These are phyloP conservation scores for Zygaena filipendulae DNA, from an alignment of 2,888 invertebrate genomes.

Conservation along the genomic window DNA sequence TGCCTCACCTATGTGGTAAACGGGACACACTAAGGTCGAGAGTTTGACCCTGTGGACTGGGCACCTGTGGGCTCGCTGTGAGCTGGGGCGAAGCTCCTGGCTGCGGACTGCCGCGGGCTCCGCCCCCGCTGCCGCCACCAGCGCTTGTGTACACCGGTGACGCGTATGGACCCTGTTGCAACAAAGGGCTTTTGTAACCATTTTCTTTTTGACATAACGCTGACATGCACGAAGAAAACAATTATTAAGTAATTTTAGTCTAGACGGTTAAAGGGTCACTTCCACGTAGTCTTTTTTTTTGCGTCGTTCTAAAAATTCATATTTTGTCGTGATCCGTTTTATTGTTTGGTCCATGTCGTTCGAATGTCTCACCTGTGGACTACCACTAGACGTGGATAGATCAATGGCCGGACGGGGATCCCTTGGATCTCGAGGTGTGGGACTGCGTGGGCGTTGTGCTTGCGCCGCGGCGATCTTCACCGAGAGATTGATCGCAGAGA, in stretches of 20 bases:
- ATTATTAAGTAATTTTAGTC: no score
- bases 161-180: conserved; percentile 77
- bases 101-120: conserved; percentile 83
- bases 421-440: conserved; percentile 79
- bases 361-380: conserved; percentile 80
- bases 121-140: conserved; percentile 75
- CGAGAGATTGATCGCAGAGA: conserved; percentile 84
- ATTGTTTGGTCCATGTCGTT: no score
- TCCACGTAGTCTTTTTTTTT: no score
- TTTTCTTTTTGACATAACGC: conserved; percentile 8
- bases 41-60: conserved; percentile 91
- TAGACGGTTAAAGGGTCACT: no score
- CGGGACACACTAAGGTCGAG: conserved; percentile 89
- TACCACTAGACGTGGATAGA: conserved; percentile 87
- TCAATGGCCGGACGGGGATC: conserved; percentile 88
- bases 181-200: conserved; percentile 35
- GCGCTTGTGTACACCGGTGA: conserved; percentile 82
- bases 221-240: conserved; percentile 2
- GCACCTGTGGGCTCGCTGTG: conserved; percentile 89
- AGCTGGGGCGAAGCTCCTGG: conserved; percentile 85
- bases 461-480: conserved; percentile 86
- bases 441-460: conserved; percentile 76
- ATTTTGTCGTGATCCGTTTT: no score
- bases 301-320: no score
- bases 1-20: conserved; percentile 83